phyloP scores from a whole-genome alignment of 2,797 vertebrate genomes.

The Pipistrellus pipistrellus region DNA sequence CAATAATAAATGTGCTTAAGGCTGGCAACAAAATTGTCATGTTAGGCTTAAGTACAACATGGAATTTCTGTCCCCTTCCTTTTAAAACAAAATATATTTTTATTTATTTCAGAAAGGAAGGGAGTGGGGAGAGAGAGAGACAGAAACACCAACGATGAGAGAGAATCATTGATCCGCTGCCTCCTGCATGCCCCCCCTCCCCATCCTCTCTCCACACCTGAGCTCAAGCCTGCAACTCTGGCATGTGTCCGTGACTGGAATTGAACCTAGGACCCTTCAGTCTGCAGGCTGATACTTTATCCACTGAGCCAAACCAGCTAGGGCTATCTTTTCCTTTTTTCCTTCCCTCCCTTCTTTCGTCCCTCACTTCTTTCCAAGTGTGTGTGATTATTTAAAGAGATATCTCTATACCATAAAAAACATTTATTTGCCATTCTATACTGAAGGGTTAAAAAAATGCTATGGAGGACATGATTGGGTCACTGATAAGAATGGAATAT shows the following conservation, averaged over 20 bases:
- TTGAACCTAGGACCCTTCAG: too few species aligned
- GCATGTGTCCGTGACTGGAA: too few species aligned
- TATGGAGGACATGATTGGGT: neutral
- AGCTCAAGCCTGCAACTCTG: too few species aligned
- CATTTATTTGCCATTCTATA: conserved; percentile 21
- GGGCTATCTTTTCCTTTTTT: neutral
- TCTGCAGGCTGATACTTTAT: too few species aligned
- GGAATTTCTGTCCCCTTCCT: neutral
- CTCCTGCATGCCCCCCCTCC: too few species aligned
- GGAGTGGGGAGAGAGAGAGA: too few species aligned
- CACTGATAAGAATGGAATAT: conserved; percentile 17
- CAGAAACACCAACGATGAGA: too few species aligned
- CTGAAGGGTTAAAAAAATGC: conserved; percentile 19
- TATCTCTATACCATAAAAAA: neutral
- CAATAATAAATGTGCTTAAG: conserved; percentile 53
- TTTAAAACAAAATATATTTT: neutral
- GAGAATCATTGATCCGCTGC: too few species aligned
- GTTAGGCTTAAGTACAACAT: conserved; percentile 25
- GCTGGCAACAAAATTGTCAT: neutral
- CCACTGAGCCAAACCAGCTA: too few species aligned
- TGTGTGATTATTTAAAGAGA: conserved; percentile 36
- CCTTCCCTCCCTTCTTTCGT: neutral
- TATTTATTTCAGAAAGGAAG: too few species aligned
- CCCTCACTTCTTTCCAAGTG: conserved; percentile 8
- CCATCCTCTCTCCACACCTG: too few species aligned